Conservation (phyloP, 2,113 vertebrate species). For the Meles meles region DNA sequence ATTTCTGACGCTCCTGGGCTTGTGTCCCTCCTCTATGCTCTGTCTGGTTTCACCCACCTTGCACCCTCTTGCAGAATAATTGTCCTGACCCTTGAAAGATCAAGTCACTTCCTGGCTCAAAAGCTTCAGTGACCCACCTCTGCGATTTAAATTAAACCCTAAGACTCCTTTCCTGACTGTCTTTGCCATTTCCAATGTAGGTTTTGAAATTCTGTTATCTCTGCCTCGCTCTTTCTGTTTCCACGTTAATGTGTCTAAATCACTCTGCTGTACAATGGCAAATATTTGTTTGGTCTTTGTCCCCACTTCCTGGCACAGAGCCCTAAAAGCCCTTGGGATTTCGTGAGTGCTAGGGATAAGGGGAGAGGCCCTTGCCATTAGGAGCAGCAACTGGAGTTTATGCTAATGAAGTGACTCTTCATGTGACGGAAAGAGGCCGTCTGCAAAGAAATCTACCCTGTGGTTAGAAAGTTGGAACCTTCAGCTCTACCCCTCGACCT, state of each 20-base stretch:
- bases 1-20: fast-evolving
- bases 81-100: not conserved
- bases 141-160: not conserved
- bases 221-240: not conserved
- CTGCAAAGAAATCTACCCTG: not conserved
- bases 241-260: not conserved
- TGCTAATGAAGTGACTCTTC: not conserved
- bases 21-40: not conserved
- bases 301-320: not conserved
- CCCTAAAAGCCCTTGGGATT: not conserved
- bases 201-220: not conserved
- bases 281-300: not conserved
- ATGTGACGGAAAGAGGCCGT: not conserved
- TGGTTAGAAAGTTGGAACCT: not conserved
- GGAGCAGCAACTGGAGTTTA: not conserved
- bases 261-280: not conserved
- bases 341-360: not conserved
- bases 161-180: not conserved
- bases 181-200: not conserved
- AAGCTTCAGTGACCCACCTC: not conserved
- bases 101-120: not conserved
- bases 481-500: not conserved
- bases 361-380: not conserved
- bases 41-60: not conserved
- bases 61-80: not conserved